Conservation (phyloP, 2,113 vertebrate genomes). For the Oryzias melastigma region DNA sequence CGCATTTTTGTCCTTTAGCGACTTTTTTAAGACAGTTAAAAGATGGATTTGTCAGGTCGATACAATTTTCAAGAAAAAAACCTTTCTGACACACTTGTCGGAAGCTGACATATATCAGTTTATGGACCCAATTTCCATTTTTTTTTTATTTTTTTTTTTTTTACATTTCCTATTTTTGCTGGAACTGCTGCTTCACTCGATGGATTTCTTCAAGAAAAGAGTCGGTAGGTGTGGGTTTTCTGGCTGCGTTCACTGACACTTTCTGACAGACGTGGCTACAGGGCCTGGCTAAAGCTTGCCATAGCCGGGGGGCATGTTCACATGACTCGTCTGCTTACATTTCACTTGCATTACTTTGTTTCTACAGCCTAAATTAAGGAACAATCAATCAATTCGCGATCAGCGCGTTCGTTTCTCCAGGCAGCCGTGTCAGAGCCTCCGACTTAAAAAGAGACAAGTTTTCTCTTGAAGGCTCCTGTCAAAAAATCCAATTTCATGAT, state of each 20-base stretch:
- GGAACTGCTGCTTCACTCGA: too few species aligned
- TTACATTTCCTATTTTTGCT: too few species aligned
- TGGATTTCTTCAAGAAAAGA: not conserved
- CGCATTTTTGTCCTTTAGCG: too few species aligned
- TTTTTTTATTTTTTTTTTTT: too few species aligned
- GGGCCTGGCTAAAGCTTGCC: slow-evolving; percentile 23
- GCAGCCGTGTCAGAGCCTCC: too few species aligned
- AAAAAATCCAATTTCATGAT: not conserved
- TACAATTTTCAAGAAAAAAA: slow-evolving; percentile 9
- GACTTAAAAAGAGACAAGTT: not conserved
- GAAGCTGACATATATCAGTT: slow-evolving; percentile 44
- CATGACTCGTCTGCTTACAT: slow-evolving; percentile 21
- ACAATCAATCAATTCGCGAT: not conserved
- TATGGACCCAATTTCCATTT: not conserved
- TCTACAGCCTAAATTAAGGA: not conserved
- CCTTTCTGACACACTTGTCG: slow-evolving; percentile 35
- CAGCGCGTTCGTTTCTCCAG: not conserved
- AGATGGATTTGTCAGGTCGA: slow-evolving; percentile 7
- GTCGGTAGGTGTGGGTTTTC: not conserved
- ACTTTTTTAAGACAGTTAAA: too few species aligned
- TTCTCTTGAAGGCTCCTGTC: not conserved
- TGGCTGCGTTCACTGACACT: slow-evolving; percentile 20
- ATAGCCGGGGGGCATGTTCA: slow-evolving; percentile 4
- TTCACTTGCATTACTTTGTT: not conserved
- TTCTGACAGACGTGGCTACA: slow-evolving; percentile 36